Base-by-base conservation (phyloP, 2,797 vertebrate species). In the Staurois parvus region DNA sequence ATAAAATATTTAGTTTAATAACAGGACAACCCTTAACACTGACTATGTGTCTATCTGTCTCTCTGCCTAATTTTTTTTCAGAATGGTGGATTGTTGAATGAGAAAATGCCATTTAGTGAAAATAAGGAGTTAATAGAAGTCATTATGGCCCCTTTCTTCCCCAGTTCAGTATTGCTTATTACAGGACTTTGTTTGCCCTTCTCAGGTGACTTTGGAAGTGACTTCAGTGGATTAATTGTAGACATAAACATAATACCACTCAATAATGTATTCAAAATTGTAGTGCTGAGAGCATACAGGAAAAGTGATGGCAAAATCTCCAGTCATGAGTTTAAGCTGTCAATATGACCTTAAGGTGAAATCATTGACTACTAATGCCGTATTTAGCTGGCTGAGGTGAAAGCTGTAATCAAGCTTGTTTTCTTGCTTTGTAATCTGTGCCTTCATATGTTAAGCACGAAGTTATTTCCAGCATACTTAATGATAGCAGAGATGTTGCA, bases 201-300 rank as follows among this genome's bases (percentile, higher is more conserved):
- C 84, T 79, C 26, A 26, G 21, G 76, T 84, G 83, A 84, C 76
- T 84, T 84, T 84, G 67, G 69, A 79, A 79, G 70, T 74, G 84
- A 85, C 77, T 85, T 24, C 21, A 80, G 72, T 84, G 76, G 77
- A 84, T 84, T 80, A 83, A 87, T 76, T 84, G 78, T 84, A 81
- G 77, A 87, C 72, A 76, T 80, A 84, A 87, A 79, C 76, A 81
- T 72, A 81, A 64, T 64, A 37, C 72, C 73, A 84, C 72, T 84
- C 77, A 87, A 84, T 87, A 81, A 76, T 67, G 79, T 76, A 66
- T 87, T 80, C 76, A 79, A 69, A 84, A 76, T 79, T 79, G 59
- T 74, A 75, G 45, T 52, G 37, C 81, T 87, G 37, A 48, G 40
- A 79, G 64, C 62, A 7, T 68, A 34, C 64, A 40, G 28, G 59